A percentile compares a stretch with the other conserved stretches of the same genome.
These are phyloP conservation scores for Naja naja DNA, from an alignment of 2,113 vertebrate species.

Conservation along the genomic window DNA sequence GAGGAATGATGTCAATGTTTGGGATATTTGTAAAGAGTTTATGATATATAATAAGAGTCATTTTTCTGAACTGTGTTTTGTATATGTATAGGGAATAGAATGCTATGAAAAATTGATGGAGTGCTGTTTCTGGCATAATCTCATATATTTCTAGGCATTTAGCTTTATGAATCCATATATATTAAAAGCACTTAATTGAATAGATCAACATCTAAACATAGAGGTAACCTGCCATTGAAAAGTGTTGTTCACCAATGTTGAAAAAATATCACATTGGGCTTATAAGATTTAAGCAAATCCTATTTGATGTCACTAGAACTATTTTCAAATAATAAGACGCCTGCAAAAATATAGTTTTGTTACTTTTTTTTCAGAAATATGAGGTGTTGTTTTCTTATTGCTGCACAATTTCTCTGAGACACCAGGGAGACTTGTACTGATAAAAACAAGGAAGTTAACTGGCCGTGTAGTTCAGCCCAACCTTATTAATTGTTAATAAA, in stretches of 20 bases:
- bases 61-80: neutral
- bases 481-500: neutral
- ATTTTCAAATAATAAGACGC: neutral
- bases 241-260: neutral
- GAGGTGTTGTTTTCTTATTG: neutral
- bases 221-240: neutral
- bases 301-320: neutral
- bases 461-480: constrained; percentile 3
- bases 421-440: neutral
- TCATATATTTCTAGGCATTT: neutral
- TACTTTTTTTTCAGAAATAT: neutral
- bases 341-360: neutral
- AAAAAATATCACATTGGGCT: neutral
- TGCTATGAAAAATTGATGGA: neutral
- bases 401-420: constrained; percentile 2
- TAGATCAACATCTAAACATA: neutral
- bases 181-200: neutral
- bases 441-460: constrained; percentile 17
- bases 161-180: neutral
- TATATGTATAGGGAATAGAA: neutral
- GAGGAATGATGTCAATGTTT: neutral
- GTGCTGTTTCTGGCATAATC: neutral
- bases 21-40: neutral
- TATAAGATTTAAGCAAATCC: neutral
- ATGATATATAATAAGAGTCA: neutral